Evolutionary conservation across 2,113 vertebrate species (phyloP).

Genomic region (Pedionomus torquatus): DNA sequence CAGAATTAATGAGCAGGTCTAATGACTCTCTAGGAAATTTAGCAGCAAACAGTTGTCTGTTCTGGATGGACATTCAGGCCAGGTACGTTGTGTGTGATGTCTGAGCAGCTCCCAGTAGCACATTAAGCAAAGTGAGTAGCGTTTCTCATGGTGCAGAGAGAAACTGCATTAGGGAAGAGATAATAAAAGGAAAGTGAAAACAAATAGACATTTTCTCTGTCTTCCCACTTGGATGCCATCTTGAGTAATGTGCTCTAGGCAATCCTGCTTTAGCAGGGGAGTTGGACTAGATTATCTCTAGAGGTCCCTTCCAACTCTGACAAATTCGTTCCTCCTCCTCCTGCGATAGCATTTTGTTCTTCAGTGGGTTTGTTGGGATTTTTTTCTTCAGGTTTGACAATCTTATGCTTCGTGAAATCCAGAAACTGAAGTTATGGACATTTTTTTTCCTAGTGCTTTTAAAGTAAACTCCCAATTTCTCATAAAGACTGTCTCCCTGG

Average conservation of each 20-base stretch:
- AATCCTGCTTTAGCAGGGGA: too few relatives aligned
- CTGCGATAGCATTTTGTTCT: fast-evolving
- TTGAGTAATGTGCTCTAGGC: too few relatives aligned
- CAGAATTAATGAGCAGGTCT: not conserved
- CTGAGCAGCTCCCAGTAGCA: not conserved
- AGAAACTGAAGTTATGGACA: not conserved
- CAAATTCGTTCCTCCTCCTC: not conserved
- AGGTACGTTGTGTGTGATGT: not conserved
- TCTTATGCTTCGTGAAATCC: not conserved
- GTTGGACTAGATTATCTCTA: too few relatives aligned
- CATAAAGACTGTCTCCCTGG: not conserved
- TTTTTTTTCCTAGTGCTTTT: not conserved
- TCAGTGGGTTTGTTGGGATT: not conserved
- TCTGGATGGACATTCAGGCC: not conserved
- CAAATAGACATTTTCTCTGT: not conserved
- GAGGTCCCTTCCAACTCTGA: too few relatives aligned
- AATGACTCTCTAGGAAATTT: not conserved
- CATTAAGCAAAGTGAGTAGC: not conserved
- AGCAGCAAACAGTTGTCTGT: not conserved
- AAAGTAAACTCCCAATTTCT: not conserved
- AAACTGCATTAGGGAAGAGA: not conserved
- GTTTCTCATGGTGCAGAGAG: not conserved
- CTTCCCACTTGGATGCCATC: not conserved
- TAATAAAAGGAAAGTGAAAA: not conserved
- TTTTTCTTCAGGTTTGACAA: not conserved